Evolutionary conservation across 2,888 invertebrate species (phyloP).

Genomic region (Perithous albicinctus): DNA sequence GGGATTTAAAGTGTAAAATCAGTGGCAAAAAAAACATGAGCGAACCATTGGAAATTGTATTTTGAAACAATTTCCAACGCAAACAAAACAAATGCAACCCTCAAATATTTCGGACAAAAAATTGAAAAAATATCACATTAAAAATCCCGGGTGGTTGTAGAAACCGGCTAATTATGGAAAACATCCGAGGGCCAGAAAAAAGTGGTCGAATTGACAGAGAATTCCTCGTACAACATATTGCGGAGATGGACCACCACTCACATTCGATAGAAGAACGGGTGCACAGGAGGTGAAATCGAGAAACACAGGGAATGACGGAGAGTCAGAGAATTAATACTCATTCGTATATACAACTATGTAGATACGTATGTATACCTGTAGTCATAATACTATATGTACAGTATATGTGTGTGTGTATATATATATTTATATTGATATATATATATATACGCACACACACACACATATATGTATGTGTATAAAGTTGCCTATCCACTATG

Average conservation of each 20-base stretch:
- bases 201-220: too few relatives aligned
- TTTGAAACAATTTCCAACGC: constrained; percentile 34
- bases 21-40: constrained; percentile 17
- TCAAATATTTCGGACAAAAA: too few relatives aligned
- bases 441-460: constrained; percentile 1
- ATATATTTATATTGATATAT: background rate
- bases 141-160: too few relatives aligned
- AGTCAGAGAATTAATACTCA: constrained; percentile 60
- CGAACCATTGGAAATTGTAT: constrained; percentile 53
- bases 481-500: constrained; percentile 69
- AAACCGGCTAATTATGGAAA: too few relatives aligned
- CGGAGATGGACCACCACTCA: constrained; percentile 19
- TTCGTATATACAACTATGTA: constrained; percentile 66
- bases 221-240: background rate
- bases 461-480: constrained; percentile 48
- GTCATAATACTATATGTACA: background rate
- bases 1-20: constrained; percentile 31
- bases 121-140: too few relatives aligned
- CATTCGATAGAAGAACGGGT: constrained; percentile 51
- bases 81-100: background rate
- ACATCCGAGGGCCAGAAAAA: too few relatives aligned
- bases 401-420: constrained; percentile 25
- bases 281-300: constrained; percentile 50
- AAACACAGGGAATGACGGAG: constrained; percentile 53
- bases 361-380: constrained; percentile 30